A percentile compares a stretch with the other conserved stretches of the same genome.
Conservation (phyloP, 2,888 invertebrate genomes). For the Andrena flavipes region DNA sequence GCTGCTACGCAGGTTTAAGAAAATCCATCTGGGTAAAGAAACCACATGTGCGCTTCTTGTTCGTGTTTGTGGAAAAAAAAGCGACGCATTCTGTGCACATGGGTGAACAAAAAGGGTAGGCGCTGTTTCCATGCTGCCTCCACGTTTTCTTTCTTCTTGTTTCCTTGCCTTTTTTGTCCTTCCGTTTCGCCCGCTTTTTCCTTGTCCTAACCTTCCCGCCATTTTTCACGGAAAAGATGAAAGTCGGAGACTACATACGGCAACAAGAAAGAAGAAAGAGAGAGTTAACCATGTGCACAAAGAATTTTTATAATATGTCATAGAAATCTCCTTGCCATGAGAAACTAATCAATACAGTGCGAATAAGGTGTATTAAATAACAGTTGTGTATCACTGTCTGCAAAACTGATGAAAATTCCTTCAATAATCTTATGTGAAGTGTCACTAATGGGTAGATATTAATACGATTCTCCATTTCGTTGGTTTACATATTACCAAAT, state of each 20-base stretch:
- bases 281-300: neutral
- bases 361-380: too few relatives aligned
- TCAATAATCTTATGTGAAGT: too few relatives aligned
- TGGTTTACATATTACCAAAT: too few relatives aligned
- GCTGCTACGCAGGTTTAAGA: conserved; percentile 23
- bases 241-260: neutral
- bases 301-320: neutral
- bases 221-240: conserved; percentile 9
- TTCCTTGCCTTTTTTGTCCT: conserved; percentile 29
- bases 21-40: conserved; percentile 45
- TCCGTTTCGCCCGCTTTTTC: conserved; percentile 29
- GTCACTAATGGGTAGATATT: too few relatives aligned
- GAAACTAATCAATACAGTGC: too few relatives aligned
- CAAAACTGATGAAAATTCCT: too few relatives aligned
- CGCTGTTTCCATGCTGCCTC: conserved; percentile 51
- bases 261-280: neutral
- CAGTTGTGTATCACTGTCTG: too few relatives aligned
- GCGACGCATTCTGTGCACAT: conserved; percentile 32
- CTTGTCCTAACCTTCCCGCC: neutral
- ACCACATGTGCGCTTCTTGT: conserved; percentile 23
- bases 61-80: conserved; percentile 28
- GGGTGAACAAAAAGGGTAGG: conserved; percentile 41
- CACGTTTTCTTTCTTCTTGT: conserved; percentile 48
- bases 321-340: too few relatives aligned
- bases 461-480: too few relatives aligned